Evolutionary conservation across 92 coral and sea anemone species (phyloP), one percentile per base, ranked within the genome.

Genomic region (Parazoanthus swiftii): DNA sequence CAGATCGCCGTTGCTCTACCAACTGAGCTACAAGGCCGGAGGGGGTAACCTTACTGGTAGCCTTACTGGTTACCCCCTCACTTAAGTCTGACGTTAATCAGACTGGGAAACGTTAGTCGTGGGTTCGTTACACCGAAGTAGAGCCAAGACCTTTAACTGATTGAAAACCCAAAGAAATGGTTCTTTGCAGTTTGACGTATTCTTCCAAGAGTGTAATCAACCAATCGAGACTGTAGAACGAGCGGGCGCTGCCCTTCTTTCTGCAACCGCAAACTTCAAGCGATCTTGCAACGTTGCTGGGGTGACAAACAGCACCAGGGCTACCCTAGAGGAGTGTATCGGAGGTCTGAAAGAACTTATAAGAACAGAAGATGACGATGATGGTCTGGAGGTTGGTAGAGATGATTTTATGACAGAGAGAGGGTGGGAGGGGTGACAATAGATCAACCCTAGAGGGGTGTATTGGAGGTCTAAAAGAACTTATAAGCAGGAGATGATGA

Each of bases 301-400:
- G 0, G 94, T 96, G 73, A 95, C 96, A 33, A 89, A 91, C 76
- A 92, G 92, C 13, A 85, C 95, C 15, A 95, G 91, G 84, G 96
- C 99, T 37, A 93, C 95, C 56, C 93, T 96, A 68, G 33, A 29
- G 33, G 33, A 29, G 33, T 29, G 99, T 56, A 93, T 96, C 18
- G 95, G 93, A 38, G 99, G 99, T 6, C 90, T 96, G 76, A 96
- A 95, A 89, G 96, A 96, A 72, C 92, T 93, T 14, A 90, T 96
- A 81, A 90, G 94, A 85, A 95, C 95, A 74, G 95, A 91, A 8
- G 96, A 95, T 72, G 98, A 94, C 51, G 96, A 95, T 21, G 98
- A 95, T 87, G 99, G 95, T 20, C 88, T 96, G 9, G 98, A 96
- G 96, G 99, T 96, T 58, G 8, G 90, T 81, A 9, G 20, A 15